Percentiles rank a stretch among this genome's conserved stretches.
phyloP scores from a whole-genome alignment of 2,797 vertebrate species.

The Acanthis flammea region DNA sequence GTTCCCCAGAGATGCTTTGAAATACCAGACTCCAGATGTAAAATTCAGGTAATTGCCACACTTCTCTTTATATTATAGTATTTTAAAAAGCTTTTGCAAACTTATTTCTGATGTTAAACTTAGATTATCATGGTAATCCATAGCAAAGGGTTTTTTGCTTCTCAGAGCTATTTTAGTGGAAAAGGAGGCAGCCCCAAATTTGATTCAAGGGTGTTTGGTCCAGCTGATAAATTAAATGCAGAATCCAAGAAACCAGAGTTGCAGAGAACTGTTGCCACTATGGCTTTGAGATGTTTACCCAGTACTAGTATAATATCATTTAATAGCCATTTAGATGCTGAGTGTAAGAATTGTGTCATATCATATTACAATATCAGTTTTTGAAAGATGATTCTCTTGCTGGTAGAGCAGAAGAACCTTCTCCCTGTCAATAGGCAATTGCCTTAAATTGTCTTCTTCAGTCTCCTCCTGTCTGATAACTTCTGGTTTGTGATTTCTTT shows the following conservation, averaged over 20 bases:
- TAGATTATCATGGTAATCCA: neutral
- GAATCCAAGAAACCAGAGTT: neutral
- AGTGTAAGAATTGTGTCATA: neutral
- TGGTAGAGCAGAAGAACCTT: neutral
- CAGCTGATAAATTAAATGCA: neutral
- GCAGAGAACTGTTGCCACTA: neutral
- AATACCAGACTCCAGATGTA: slow-evolving; percentile 68
- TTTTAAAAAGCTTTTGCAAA: neutral
- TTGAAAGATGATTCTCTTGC: rapidly evolving
- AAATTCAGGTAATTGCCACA: slow-evolving; percentile 70
- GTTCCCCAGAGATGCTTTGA: slow-evolving; percentile 78
- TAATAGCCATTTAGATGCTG: neutral
- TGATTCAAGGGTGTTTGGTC: neutral
- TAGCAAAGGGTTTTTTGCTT: neutral
- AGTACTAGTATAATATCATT: neutral
- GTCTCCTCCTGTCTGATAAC: neutral
- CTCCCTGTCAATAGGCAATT: neutral
- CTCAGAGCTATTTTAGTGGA: neutral
- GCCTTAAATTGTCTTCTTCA: neutral
- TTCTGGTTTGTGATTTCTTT: neutral
- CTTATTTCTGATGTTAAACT: neutral
- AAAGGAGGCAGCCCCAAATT: neutral
- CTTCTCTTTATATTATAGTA: neutral
- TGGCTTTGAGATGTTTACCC: neutral
- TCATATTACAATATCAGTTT: neutral